Base-by-base conservation (phyloP, 2,113 vertebrate genomes). In the Loxodonta africana region DNA sequence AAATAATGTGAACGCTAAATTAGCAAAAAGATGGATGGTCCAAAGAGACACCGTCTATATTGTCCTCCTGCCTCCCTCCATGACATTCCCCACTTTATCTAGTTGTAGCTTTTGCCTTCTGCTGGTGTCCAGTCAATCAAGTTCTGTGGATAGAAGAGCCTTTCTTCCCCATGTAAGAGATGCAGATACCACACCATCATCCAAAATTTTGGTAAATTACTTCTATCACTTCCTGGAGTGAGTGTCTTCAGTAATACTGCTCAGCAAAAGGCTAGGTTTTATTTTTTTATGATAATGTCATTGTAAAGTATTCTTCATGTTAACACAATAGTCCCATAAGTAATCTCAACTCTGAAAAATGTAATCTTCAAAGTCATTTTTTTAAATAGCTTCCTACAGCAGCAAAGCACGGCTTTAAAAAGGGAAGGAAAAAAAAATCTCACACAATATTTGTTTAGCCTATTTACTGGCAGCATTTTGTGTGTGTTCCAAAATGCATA, bases 391-490 rank as follows among this genome's bases (percentile, higher is more conserved):
- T 41, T 95, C 95, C 87, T 63, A 71, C 6, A 90, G 57, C 48
- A 91, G 74, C 62, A 96, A 96, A 82, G 46, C 57, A 88, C 18
- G 88, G 93, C 44, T 85, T 91, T 71, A 83, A 73, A 88, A 96
- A 74, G 53, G 57, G 88, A 67, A 20, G n/a, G 30, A 48, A 78
- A 67, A 46, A 74, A 69, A 28, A 62, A 73, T 51, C 41, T 2
- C 63, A 82, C 71, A 41, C 48, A 77, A 91, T 89, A 78, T n/a
- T 89, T 71, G 67, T 82, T 78, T 25, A 92, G 94, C 57, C 53
- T 95, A 44, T 48, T 97, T 95, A 53, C 84, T 92, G 90, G 97
- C 77, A 92, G 84, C 30, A 28, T 21, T 46, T 53, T 63, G 14
- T 81, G 67, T 57, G 30, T 37, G 51, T 87, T 91, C 94, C 90